Evolutionary conservation across 2,888 invertebrate genomes (phyloP), one percentile per base, ranked within the genome.

Genomic region (Pristionchus entomophagus): DNA sequence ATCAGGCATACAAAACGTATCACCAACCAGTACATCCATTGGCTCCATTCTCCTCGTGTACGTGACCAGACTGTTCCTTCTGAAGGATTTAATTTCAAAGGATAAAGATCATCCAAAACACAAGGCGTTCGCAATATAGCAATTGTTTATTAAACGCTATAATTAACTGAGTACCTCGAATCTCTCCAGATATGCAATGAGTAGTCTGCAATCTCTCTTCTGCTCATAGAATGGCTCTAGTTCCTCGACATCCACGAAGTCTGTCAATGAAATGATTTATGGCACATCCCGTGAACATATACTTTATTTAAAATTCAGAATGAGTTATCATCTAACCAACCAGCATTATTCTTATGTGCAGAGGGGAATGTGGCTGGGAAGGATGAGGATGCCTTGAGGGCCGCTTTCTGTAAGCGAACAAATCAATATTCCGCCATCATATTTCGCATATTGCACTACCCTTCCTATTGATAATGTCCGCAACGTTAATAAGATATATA

Each of bases 161-260:
- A 59, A 59, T n/a, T 0, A 45, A 14, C 45, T 45, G 45, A 45
- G n/a, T 53, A 51, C 82, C 65, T 84, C 86, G 51, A 87, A 86
- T 65, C 83, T 84, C 80, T 90, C 88, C 85, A 92, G 86, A 77
- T 92, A 91, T 26, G 86, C 86, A 12, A 92, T 88, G 32, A 92
- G 87, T 19, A 90, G 88, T 14, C 87, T 85, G 85, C 91, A 92
- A 73, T 89, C 89, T 38, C 89, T 81, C 78, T 92, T 92, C 83
- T 91, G 89, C 78, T 92, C 91, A 81, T 87, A 89, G 82, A 91
- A 92, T 38, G 91, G 92, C 85, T 92, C 91, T 26, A 91, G 86
- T 77, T 90, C 90, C 35, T 91, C 90, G 6, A 87, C 89, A 17
- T 89, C 89, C 29, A 88, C 69, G 10, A 85, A 84, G 17, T 84